Conservation (phyloP, 1,140 invertebrate species). For the Procambarus virginalis region DNA sequence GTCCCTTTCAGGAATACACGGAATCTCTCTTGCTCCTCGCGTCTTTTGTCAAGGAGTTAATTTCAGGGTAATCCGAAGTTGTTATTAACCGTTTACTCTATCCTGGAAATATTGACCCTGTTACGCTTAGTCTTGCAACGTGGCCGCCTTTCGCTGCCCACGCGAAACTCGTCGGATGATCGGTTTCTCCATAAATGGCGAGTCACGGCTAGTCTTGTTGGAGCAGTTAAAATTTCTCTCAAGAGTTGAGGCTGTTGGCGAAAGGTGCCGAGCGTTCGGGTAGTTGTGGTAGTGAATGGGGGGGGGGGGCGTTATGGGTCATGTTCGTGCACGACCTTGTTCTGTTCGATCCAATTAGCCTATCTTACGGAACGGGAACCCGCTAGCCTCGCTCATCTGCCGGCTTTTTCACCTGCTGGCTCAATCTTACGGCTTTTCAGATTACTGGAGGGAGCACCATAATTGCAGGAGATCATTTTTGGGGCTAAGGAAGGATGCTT, state of each 20-base stretch:
- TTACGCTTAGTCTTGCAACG: background rate
- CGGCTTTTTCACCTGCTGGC: background rate
- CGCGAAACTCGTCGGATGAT: background rate
- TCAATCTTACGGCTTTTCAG: too few relatives aligned
- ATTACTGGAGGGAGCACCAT: too few relatives aligned
- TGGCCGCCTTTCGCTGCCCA: background rate
- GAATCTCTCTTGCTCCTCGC: too few relatives aligned
- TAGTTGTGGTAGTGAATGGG: too few relatives aligned
- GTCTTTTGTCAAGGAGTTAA: too few relatives aligned
- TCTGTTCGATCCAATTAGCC: background rate
- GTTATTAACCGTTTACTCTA: too few relatives aligned
- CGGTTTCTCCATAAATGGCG: background rate
- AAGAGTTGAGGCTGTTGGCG: background rate
- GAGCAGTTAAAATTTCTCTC: background rate
- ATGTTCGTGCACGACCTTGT: background rate
- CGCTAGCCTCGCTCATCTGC: background rate
- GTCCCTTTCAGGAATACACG: too few relatives aligned
- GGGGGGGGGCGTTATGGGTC: background rate
- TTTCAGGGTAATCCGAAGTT: too few relatives aligned
- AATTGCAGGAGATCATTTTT: too few relatives aligned
- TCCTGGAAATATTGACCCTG: background rate
- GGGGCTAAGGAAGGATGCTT: too few relatives aligned
- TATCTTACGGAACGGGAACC: background rate
- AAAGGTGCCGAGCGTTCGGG: background rate
- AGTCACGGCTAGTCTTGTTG: background rate